A percentile compares a stretch with the other conserved stretches of the same genome.
These are phyloP conservation scores for Oxyura jamaicensis DNA, from an alignment of 2,113 vertebrate species.

Conservation along the genomic window DNA sequence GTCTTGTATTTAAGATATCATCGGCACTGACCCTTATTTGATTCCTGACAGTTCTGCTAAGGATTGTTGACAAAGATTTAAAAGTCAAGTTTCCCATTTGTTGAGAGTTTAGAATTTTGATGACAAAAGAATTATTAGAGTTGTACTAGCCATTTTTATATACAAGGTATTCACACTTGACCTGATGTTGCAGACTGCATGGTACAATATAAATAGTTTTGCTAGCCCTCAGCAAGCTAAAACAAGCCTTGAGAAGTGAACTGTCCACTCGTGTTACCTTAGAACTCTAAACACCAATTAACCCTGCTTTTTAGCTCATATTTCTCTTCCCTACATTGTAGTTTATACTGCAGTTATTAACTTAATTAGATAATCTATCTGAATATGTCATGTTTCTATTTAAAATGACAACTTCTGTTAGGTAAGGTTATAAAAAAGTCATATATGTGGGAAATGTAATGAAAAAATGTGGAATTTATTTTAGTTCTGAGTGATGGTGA, in stretches of 20 bases:
- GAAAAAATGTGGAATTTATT: slow-evolving; percentile 25
- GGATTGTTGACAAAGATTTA: neutral
- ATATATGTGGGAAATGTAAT: neutral
- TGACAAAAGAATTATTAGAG: neutral
- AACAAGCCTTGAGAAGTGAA: neutral
- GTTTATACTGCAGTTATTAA: neutral
- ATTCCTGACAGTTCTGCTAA: neutral
- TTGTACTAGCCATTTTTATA: neutral
- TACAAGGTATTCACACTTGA: neutral
- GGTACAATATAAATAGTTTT: neutral
- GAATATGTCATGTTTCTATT: neutral
- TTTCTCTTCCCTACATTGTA: neutral
- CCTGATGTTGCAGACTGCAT: neutral
- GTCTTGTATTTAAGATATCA: neutral
- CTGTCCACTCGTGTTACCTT: neutral
- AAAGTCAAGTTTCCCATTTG: neutral
- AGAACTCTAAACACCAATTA: slow-evolving; percentile 8
- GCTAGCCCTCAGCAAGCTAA: neutral
- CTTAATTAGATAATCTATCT: slow-evolving; percentile 33
- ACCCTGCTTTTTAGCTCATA: neutral
- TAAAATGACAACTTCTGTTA: slow-evolving; percentile 32
- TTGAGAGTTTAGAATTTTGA: neutral
- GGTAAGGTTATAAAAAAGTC: slow-evolving; percentile 38
- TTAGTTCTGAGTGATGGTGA: slow-evolving; percentile 42
- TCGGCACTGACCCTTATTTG: neutral